Conservation (phyloP, 2,888 invertebrate species). For the Parthenolecanium corni region DNA sequence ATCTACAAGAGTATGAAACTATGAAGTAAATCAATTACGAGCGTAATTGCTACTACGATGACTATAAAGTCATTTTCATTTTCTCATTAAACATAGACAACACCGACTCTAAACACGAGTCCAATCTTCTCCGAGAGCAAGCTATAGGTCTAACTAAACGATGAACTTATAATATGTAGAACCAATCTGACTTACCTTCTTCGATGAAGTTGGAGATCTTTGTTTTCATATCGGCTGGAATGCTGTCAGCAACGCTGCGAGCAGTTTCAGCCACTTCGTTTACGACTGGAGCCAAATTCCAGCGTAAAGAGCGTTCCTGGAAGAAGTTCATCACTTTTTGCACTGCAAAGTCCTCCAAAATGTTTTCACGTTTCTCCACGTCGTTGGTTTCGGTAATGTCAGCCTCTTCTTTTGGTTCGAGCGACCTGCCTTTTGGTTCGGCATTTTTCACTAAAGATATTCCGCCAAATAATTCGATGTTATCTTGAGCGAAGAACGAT, state of each 20-base stretch:
- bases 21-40: no score
- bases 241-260: conserved; percentile 43
- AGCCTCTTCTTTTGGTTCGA: conserved; percentile 41
- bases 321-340: conserved; percentile 45
- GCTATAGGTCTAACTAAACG: no score
- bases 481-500: conserved; percentile 48
- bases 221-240: conserved; percentile 47
- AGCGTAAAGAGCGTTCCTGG: conserved; percentile 44
- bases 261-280: conserved; percentile 39
- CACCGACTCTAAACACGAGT: no score
- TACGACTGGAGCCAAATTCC: conserved; percentile 42
- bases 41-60: no score
- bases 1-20: no score
- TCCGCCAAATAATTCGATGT: conserved; percentile 46
- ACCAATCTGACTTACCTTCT: conserved; percentile 48
- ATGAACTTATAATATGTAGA: no score
- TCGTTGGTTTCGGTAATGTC: conserved; percentile 37
- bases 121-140: no score
- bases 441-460: conserved; percentile 42
- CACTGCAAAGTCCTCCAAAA: conserved; percentile 47
- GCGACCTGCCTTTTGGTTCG: conserved; percentile 36
- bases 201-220: conserved; percentile 46
- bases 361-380: conserved; percentile 45
- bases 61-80: no score
- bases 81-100: no score